A percentile compares a stretch with the other conserved stretches of the same genome.
These are phyloP conservation scores for Zaprionus lineosus DNA, from an alignment of 2,888 invertebrate species.

Conservation along the genomic window DNA sequence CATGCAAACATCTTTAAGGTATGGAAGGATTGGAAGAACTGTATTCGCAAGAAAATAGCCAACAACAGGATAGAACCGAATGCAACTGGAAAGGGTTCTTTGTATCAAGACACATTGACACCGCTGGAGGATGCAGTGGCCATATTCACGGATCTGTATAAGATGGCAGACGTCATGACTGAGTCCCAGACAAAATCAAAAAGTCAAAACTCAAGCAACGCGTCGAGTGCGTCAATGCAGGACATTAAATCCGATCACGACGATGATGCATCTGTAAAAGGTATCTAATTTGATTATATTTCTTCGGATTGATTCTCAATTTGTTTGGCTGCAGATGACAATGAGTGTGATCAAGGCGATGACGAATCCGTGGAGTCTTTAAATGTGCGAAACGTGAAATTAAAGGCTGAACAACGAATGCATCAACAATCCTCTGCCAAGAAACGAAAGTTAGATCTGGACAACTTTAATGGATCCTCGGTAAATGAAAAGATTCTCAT, in stretches of 20 bases:
- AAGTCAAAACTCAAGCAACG: conserved; percentile 4
- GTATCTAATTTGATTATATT: conserved; percentile 11
- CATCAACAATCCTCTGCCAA: conserved; percentile 25
- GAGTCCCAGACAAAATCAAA: conserved; percentile 45
- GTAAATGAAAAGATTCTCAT: no score
- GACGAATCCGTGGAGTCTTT: conserved; percentile 29
- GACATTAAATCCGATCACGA: conserved; percentile 48
- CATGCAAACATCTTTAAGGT: conserved; percentile 26
- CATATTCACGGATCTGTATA: conserved; percentile 53
- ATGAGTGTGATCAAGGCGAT: conserved; percentile 29
- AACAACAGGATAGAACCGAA: conserved; percentile 56
- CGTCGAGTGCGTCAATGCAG: conserved; percentile 29
- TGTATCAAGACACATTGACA: conserved; percentile 61
- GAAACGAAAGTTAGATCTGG: conserved; percentile 36
- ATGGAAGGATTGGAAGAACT: conserved; percentile 65
- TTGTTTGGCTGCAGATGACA: conserved; percentile 7
- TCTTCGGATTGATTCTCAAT: rapidly evolving
- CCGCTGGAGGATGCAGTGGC: conserved; percentile 64
- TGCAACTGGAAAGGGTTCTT: conserved; percentile 47
- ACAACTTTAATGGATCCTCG: conserved; percentile 16
- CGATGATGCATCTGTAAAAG: conserved; percentile 45
- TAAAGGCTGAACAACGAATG: conserved; percentile 33
- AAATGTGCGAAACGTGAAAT: conserved; percentile 11
- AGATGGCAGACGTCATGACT: conserved; percentile 54
- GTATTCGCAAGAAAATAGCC: conserved; percentile 61